Evolutionary conservation across 2,888 invertebrate genomes (phyloP), one percentile per base, ranked within the genome.

Genomic region (Oligia strigilis): DNA sequence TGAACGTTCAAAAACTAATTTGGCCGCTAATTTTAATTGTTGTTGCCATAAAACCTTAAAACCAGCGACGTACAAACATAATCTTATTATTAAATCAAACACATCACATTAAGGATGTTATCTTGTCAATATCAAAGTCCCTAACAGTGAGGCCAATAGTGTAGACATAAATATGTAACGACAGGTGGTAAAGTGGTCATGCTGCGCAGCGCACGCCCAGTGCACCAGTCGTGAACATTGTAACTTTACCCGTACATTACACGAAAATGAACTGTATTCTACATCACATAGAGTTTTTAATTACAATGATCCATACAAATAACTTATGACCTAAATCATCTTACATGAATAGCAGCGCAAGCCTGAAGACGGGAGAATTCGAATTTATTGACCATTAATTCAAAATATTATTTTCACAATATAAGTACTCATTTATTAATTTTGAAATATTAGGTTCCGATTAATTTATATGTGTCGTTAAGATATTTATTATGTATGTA

Each of bases 21-120:
- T 84, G 81, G 80, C 84, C 87, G 89, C 90, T 88, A 92, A 91
- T 92, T 92, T 93, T 93, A 94, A 96, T 95, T 94, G 94, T 94
- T 92, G 88, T 94, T 92, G 92, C 92, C 92, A 90, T 92, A 92
- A 90, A 93, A 92, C 92, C 88, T 91, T 80, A 93, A 94, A 95
- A 93, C 93, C 89, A 92, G 93, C 93, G 91, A 93, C 91, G 93
- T 92, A 95, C 94, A 94, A 95, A 94, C 94, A 94, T 95, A 97
- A 97, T 97, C 97, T 97, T 96, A 95, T 97, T 97, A 97, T 97
- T 97, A 97, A 97, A 97, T 97, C 97, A 97, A 97, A 97, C 97
- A 96, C 97, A 97, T 97, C 97, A 97, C 97, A 97, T 97, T 97
- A 97, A 97, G 97, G 97, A 96, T 97, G 97, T 97, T 97, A 97